Evolutionary conservation across 2,888 invertebrate genomes (phyloP), one percentile per base, ranked within the genome.

Genomic region (Ferrisia virgata): DNA sequence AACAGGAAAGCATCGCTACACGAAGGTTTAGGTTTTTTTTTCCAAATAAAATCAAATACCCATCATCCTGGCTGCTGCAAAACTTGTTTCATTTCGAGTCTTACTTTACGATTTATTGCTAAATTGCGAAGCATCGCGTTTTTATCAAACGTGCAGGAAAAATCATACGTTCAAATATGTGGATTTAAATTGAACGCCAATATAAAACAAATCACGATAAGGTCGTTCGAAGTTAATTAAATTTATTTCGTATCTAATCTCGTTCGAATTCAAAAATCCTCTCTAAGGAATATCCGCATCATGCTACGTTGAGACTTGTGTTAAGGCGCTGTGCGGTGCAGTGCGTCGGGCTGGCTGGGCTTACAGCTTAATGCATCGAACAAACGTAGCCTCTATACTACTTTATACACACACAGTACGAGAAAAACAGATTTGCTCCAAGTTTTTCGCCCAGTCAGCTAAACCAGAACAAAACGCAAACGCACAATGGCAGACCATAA

Each of bases 341-440:
- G n/a, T n/a, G n/a, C n/a, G n/a, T n/a, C n/a, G n/a, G n/a, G n/a
- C n/a, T n/a, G n/a, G n/a, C n/a, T n/a, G n/a, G n/a, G n/a, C n/a
- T n/a, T n/a, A n/a, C 9, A 1, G 28, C 58, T 28, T 9, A 64
- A 64, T 64, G 58, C n/a, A n/a, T n/a, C n/a, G n/a, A n/a, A n/a
- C n/a, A n/a, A n/a, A n/a, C n/a, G n/a, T n/a, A n/a, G n/a, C 28
- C 58, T 64, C 9, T 13, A 47, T 47, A 18, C 47, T 47, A n/a
- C n/a, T 43, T 43, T 43, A 15, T 43, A 13, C 22, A 11, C 53
- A 11, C 0, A 5, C 25, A n/a, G 58, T 25, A 64, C 25, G n/a
- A 28, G 58, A 28, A 64, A 64, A 64, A 64, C 58, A 64, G 58
- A 64, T 64, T 64, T n/a, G n/a, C n/a, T 64, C 58, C 58, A 64